Evolutionary conservation across 1,140 invertebrate species (phyloP).

Genomic region (Bombus sibiricus): DNA sequence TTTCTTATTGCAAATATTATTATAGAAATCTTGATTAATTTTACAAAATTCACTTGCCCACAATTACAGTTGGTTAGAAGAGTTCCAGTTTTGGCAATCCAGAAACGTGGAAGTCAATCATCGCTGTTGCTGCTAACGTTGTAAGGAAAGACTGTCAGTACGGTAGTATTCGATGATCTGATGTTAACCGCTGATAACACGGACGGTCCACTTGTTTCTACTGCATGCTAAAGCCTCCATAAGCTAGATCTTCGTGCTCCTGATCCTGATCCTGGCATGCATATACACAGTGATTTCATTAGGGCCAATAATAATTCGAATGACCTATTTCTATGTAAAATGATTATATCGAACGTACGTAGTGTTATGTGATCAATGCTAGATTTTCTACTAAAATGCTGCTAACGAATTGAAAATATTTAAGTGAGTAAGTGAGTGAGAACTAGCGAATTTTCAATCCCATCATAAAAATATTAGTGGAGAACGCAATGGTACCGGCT

Average conservation of each 20-base stretch:
- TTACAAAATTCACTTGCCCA: slow-evolving; percentile 53
- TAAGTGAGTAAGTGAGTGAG: neutral
- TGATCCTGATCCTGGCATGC: slow-evolving; percentile 64
- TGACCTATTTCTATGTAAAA: slow-evolving; percentile 24
- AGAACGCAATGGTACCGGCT: slow-evolving; percentile 56
- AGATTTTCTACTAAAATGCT: slow-evolving; percentile 24
- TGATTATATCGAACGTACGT: slow-evolving; percentile 22
- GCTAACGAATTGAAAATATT: slow-evolving; percentile 2
- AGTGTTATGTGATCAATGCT: slow-evolving; percentile 1
- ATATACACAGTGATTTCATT: slow-evolving; percentile 61
- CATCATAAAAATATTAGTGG: slow-evolving; percentile 51
- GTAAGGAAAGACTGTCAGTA: slow-evolving; percentile 52
- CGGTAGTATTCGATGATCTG: slow-evolving; percentile 47
- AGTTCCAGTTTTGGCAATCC: slow-evolving; percentile 49
- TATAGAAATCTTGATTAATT: slow-evolving; percentile 44
- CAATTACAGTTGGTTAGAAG: slow-evolving; percentile 34
- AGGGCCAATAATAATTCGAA: slow-evolving; percentile 28
- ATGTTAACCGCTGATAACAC: slow-evolving; percentile 42
- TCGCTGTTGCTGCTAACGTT: slow-evolving; percentile 54
- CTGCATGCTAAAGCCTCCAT: slow-evolving; percentile 70
- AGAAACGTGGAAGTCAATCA: slow-evolving; percentile 53
- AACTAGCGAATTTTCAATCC: neutral
- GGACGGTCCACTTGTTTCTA: slow-evolving; percentile 51
- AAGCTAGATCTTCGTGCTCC: slow-evolving; percentile 69
- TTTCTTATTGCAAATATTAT: slow-evolving; percentile 35